Evolutionary conservation across 2,113 vertebrate species (phyloP), one percentile per base, ranked within the genome.

Genomic region (Bambusicola thoracicus): DNA sequence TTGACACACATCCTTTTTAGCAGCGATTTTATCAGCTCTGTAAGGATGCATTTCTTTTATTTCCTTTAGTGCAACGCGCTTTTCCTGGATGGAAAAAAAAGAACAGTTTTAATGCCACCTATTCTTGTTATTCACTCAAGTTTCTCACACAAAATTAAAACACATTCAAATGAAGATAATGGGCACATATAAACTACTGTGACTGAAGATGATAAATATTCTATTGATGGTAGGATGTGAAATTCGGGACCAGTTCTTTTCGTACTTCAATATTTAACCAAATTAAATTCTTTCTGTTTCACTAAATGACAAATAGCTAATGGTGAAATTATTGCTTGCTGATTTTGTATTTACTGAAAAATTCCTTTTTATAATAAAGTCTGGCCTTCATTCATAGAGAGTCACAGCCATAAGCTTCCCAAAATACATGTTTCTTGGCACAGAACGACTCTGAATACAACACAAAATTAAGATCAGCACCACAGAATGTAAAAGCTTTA

Each of bases 11-110:
- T 32, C 24, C 13, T 53, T 78, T 61, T 32, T 9, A 53, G 22
- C 44, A 27, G 34, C 46, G 32, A 41, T 46, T 83, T 78, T 59
- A 75, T 91, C 93, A 89, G 20, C 44, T 96, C 58, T 65, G 16
- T 93, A 91, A 0, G 75, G 92, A 34, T 27, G 51, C 32, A 96
- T 65, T 96, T 96, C 89, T 2, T 68, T 3, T 79, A 94, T 25
- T 41, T 98, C 95, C 90, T 97, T 97, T 79, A 97, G 61, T 32
- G 97, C 98, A 93, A 98, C 10, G 2, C 94, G 96, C 61, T 97
- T 97, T 86, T 98, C 98, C 98, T 98, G 89, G 91, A 87, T 32
- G 21, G 68, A 27, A 8, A 25, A 7, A 30, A 48, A 62, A 70
- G 59, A 72, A 7, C 10, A 32, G 5, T 36, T 76, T 94, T 68